Conservation (phyloP, 2,797 vertebrate species). For the Myotis planiceps region DNA sequence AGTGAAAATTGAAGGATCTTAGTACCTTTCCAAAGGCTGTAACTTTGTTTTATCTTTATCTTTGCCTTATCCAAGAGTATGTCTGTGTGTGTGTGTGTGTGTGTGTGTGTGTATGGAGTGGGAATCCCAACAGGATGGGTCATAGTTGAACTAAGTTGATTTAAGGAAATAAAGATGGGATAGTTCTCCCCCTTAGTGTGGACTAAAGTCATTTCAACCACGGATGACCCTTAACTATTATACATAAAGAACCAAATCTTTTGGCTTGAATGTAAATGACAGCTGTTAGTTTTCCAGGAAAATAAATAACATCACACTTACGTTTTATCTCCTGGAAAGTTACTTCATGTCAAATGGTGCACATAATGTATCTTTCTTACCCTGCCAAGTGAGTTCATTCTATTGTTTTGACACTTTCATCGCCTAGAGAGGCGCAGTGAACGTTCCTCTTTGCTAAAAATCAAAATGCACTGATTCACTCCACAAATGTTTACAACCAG, state of each 20-base stretch:
- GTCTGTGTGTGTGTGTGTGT: fast-evolving
- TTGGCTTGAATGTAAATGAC: background rate
- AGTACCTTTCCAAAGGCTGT: background rate
- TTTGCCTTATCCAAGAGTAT: background rate
- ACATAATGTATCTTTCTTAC: background rate
- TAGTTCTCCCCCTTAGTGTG: background rate
- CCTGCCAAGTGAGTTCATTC: background rate
- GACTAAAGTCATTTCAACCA: background rate
- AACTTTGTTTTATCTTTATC: background rate
- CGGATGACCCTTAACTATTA: background rate
- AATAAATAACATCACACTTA: background rate
- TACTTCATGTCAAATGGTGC: background rate
- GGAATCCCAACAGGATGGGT: background rate
- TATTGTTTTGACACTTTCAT: background rate
- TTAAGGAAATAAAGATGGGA: background rate
- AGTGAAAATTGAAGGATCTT: background rate
- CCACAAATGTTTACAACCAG: background rate
- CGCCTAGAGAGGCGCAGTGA: background rate
- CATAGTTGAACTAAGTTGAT: background rate
- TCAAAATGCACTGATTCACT: background rate
- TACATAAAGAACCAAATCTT: background rate
- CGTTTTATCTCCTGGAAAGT: background rate
- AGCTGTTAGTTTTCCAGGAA: constrained; percentile 16
- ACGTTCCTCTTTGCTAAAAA: background rate
- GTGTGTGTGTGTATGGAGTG: background rate